Evolutionary conservation across 2,888 invertebrate species (phyloP), one percentile per base, ranked within the genome.

Genomic region (Thymelicus lineola): DNA sequence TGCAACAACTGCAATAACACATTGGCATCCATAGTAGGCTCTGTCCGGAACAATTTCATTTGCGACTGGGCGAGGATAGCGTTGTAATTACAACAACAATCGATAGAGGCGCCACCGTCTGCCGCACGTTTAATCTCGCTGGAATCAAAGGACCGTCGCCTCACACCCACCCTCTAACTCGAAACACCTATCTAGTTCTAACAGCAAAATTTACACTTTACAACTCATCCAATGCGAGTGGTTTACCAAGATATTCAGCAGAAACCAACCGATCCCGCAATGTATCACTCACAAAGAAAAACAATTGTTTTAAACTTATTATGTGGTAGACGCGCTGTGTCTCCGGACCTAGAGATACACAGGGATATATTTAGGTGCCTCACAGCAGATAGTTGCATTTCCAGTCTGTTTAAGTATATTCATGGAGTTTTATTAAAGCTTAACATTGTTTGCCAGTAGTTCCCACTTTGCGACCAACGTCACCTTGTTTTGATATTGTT

Each of bases 81-180:
- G 91, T 87, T 89, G 91, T 94, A 93, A 94, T 93, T 94, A 93
- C 90, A 91, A 93, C 94, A 93, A 93, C 94, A 93, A 94, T 94
- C 94, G 93, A 94, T 94, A 91, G 90, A 91, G 90, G 90, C 91
- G 92, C 93, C 92, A 91, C 93, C 93, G 93, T 93, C 93, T 90
- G 93, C 91, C 90, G 92, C 94, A 92, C 92, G 94, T 90, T 92
- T 93, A 93, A 91, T 91, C 92, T 93, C 92, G 89, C 89, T 87
- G 87, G 89, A 93, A 92, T 91, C 91, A 91, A 91, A 92, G 93
- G 91, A 91, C 90, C 87, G 88, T 87, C 90, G 88, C 91, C 90
- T 89, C 91, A 90, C 89, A 88, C 89, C 90, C 87, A 83, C 84
- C 85, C 78, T 78, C 75, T 79, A 79, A 88, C 84, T 76, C 79